These are phyloP conservation scores for Papilio machaon DNA, from an alignment of 1,140 invertebrate species.

Conservation along the genomic window DNA sequence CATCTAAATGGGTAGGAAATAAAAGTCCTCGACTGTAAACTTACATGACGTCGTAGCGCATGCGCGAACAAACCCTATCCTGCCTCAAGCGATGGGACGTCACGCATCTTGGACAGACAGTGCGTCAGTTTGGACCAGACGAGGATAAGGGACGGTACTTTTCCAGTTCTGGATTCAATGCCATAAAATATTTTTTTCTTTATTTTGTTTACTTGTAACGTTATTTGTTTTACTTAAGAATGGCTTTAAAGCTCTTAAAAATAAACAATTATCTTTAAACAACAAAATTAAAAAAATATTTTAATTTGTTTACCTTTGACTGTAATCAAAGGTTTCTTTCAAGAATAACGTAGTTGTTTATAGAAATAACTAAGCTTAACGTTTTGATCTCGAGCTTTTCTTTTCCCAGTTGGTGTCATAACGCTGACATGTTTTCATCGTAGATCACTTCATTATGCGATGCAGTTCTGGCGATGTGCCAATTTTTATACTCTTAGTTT, in stretches of 20 bases:
- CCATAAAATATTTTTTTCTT: too few relatives aligned
- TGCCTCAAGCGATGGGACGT: neutral
- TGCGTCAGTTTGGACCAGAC: neutral
- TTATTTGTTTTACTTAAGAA: too few relatives aligned
- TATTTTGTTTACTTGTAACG: too few relatives aligned
- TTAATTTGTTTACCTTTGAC: too few relatives aligned
- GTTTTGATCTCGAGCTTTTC: too few relatives aligned
- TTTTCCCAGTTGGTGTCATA: neutral
- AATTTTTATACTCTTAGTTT: neutral
- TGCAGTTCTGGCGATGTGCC: constrained; percentile 7
- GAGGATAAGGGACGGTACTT: neutral
- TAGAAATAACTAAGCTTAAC: too few relatives aligned
- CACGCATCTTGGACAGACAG: neutral
- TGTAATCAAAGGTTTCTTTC: too few relatives aligned
- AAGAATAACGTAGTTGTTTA: too few relatives aligned
- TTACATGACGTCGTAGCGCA: neutral
- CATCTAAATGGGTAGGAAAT: neutral
- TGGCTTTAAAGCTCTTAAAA: too few relatives aligned
- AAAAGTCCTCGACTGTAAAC: neutral
- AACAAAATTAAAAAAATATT: too few relatives aligned
- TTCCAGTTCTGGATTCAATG: too few relatives aligned
- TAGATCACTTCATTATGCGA: constrained; percentile 7
- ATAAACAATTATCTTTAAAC: too few relatives aligned
- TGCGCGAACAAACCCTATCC: neutral
- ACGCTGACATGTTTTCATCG: neutral